Evolutionary conservation across 1,140 invertebrate genomes (phyloP), one percentile per base, ranked within the genome.

Genomic region (Heliconius hermathena): DNA sequence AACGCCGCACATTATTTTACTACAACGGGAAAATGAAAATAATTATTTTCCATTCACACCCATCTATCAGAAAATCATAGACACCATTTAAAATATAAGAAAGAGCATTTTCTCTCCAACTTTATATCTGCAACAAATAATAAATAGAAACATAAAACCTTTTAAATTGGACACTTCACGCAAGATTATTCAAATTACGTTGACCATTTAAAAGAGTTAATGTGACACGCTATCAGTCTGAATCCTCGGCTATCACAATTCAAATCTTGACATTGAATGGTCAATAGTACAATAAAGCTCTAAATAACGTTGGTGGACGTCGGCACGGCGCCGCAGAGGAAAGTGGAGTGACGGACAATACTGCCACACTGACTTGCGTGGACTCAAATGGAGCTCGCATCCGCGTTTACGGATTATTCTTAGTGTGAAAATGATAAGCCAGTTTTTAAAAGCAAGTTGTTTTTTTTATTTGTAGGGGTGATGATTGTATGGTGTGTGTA

Each of bases 211-310:
- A 89, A 88, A 85, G 83, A 82, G 84, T 83, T 82, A 88, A 88
- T 89, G 86, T 87, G 90, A 91, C 87, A 87, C 82, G 82, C 83
- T 88, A 91, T 91, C 90, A 89, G 88, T 91, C 89, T 82, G 86
- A 83, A 87, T 87, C 85, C 82, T 52, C 57, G 77, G 81, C 88
- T 92, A 92, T 92, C 90, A 84, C 79, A 73, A 81, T 87, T 91
- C 85, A 88, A 90, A 92, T 91, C 89, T 87, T 83, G 86, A 87
- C 82, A 82, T 83, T 87, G 89, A 89, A 88, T 85, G 90, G 86
- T 84, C 85, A 88, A 89, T 90, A 89, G 89, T 87, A 92, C 92
- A 93, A 93, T 93, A 89, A 92, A 86, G 90, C 90, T 81, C 83
- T 93, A 93, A 93, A 93, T 93, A 92, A 93, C 90, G 81, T 86